Conservation (phyloP, 2,888 invertebrate species). For the Troides oblongomaculatus region DNA sequence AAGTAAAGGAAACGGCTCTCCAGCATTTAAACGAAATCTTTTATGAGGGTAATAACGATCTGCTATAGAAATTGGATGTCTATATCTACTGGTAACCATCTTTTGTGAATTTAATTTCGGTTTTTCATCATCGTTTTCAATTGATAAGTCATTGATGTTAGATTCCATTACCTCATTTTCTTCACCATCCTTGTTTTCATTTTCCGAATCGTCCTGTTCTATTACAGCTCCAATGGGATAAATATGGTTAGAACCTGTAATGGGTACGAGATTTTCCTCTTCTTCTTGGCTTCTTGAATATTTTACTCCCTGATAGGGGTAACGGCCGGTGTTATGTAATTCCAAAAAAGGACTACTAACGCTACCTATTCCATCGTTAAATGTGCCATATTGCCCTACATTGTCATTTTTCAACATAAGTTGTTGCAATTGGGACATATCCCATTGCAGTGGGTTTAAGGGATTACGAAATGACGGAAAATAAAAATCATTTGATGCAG, state of each 20-base stretch:
- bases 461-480: slow-evolving; percentile 55
- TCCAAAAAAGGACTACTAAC: slow-evolving; percentile 62
- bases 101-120: slow-evolving; percentile 51
- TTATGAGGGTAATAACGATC: slow-evolving; percentile 54
- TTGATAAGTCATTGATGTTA: slow-evolving; percentile 47
- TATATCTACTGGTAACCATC: slow-evolving; percentile 48
- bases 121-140: slow-evolving; percentile 50
- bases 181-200: slow-evolving; percentile 50
- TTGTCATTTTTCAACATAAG: slow-evolving; percentile 64
- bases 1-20: slow-evolving; percentile 68
- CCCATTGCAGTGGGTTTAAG: slow-evolving; percentile 46
- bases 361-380: slow-evolving; percentile 52
- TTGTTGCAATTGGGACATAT: slow-evolving; percentile 63
- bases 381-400: slow-evolving; percentile 42
- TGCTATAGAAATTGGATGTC: slow-evolving; percentile 51
- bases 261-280: slow-evolving; percentile 64
- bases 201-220: slow-evolving; percentile 61
- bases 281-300: slow-evolving; percentile 76
- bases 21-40: slow-evolving; percentile 59
- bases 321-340: slow-evolving; percentile 56
- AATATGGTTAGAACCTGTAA: slow-evolving; percentile 64
- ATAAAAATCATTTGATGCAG: slow-evolving; percentile 58
- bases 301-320: slow-evolving; percentile 68
- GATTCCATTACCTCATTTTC: slow-evolving; percentile 52
- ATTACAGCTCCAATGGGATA: slow-evolving; percentile 75